These are phyloP conservation scores for Tenebrosternarchus preto DNA, from an alignment of 2,113 vertebrate genomes.

Conservation along the genomic window DNA sequence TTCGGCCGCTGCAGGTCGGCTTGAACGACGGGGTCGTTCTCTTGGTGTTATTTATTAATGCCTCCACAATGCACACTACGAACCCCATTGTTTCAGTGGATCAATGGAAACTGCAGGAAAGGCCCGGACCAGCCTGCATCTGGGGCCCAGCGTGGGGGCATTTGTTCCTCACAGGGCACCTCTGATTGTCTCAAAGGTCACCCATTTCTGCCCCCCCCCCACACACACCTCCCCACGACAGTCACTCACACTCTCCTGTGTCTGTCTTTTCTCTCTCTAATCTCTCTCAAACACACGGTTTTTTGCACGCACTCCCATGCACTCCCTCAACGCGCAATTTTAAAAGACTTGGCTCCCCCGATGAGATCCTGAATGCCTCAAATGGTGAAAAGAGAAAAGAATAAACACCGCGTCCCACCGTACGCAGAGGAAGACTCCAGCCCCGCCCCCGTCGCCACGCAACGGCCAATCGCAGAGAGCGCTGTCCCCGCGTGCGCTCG, in stretches of 20 bases:
- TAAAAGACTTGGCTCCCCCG: neutral
- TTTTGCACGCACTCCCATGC: neutral
- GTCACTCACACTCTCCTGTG: constrained; percentile 15
- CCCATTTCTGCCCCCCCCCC: constrained; percentile 51
- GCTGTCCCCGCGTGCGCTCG: neutral
- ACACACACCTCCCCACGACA: constrained; percentile 21
- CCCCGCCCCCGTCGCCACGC: neutral
- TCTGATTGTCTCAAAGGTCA: constrained; percentile 70
- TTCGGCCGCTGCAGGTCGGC: constrained; percentile 11
- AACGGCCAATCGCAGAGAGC: neutral
- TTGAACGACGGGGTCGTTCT: constrained; percentile 42
- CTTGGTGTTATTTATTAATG: constrained; percentile 59
- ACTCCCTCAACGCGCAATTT: neutral
- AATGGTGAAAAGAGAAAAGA: neutral
- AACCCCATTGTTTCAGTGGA: constrained; percentile 66
- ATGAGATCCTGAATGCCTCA: neutral
- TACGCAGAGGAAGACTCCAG: neutral
- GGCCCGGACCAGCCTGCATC: constrained; percentile 46
- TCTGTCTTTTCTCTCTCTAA: constrained; percentile 5
- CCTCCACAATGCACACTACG: constrained; percentile 43
- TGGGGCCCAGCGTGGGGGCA: constrained; percentile 49
- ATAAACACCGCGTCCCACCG: neutral
- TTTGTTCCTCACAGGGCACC: constrained; percentile 50
- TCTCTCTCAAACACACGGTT: constrained; percentile 5
- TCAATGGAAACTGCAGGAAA: constrained; percentile 68